Conservation (phyloP, 2,113 vertebrate genomes). For the Psilopsiagon aurifrons region DNA sequence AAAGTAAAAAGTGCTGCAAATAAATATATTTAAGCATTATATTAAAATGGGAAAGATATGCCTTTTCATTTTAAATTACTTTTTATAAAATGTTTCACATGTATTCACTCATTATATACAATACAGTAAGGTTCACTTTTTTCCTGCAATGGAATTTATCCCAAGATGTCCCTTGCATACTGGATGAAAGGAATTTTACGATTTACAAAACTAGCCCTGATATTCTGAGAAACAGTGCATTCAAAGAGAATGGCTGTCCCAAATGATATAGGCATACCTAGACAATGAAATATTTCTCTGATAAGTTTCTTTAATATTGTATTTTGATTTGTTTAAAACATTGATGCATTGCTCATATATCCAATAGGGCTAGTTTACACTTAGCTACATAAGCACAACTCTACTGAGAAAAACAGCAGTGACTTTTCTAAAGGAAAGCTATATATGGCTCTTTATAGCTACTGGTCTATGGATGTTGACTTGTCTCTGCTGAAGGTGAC, state of each 20-base stretch:
- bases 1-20: neutral
- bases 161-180: neutral
- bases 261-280: neutral
- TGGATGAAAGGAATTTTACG: neutral
- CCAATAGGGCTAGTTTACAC: neutral
- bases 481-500: neutral
- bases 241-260: neutral
- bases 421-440: neutral
- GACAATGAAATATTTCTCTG: neutral
- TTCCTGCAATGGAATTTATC: neutral
- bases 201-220: neutral
- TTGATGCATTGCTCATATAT: neutral
- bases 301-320: neutral
- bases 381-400: neutral
- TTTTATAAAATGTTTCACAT: neutral
- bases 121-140: neutral
- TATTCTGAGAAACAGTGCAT: neutral
- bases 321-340: neutral
- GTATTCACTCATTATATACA: neutral
- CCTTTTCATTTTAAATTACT: neutral
- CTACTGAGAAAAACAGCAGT: neutral
- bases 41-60: neutral
- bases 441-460: neutral
- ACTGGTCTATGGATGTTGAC: neutral
- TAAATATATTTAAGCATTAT: neutral